These are phyloP conservation scores for Strongylocentrotus purpuratus DNA, from an alignment of 35 echinoderm and acorn worm genomes.

Conservation along the genomic window DNA sequence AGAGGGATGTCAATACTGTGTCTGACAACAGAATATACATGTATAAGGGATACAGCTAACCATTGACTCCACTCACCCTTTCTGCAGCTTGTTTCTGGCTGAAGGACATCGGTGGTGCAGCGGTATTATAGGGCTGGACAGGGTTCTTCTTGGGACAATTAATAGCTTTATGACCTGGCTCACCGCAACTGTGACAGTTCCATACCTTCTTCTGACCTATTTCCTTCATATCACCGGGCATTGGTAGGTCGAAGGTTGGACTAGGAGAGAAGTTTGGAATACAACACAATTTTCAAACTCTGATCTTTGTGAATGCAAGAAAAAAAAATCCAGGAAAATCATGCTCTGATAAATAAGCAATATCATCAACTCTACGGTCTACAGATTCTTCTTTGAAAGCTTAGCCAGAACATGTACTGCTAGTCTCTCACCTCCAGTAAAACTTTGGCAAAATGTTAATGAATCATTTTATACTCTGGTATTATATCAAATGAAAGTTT, in stretches of 20 bases:
- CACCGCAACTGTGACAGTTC: slow-evolving; percentile 83
- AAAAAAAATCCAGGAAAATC: no score
- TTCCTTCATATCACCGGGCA: slow-evolving; percentile 33
- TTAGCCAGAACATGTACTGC: no score
- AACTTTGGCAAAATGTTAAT: no score
- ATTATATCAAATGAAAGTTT: no score
- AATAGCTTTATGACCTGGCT: slow-evolving; percentile 85
- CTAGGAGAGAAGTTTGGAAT: slow-evolving; percentile 41
- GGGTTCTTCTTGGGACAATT: slow-evolving; percentile 65
- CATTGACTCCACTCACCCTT: neutral
- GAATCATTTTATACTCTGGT: no score
- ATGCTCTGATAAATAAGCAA: no score
- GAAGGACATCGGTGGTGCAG: neutral
- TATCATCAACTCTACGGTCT: no score
- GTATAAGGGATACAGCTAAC: neutral
- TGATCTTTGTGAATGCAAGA: no score
- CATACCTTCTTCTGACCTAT: slow-evolving; percentile 65
- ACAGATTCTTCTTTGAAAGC: no score
- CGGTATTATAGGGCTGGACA: neutral
- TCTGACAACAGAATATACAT: neutral
- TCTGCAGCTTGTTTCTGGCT: slow-evolving; percentile 10
- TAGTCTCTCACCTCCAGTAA: no score
- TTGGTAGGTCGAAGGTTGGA: slow-evolving; percentile 85
- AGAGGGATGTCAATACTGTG: no score
- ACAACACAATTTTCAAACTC: no score